These are phyloP conservation scores for Pseudopipra pipra DNA, from an alignment of 2,113 vertebrate genomes.

Conservation along the genomic window DNA sequence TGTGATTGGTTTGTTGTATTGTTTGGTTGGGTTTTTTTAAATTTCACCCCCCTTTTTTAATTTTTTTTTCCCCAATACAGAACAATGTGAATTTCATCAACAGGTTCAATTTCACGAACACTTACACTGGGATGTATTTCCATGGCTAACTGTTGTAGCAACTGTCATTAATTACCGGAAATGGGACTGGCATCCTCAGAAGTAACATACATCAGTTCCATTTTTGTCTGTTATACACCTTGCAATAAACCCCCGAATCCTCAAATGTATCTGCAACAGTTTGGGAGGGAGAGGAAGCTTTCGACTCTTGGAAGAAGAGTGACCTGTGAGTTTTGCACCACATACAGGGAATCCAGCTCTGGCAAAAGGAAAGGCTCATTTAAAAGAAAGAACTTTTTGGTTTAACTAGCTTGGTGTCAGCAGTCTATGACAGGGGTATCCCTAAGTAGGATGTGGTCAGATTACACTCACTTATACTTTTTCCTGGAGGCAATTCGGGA, in stretches of 20 bases:
- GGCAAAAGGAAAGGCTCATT: not conserved
- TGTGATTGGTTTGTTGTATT: not conserved
- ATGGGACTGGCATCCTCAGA: not conserved
- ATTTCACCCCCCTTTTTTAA: accelerated
- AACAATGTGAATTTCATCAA: not conserved
- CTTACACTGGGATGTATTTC: not conserved
- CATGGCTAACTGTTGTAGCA: not conserved
- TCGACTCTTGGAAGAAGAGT: not conserved
- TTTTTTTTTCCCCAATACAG: not conserved
- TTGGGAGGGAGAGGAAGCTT: not conserved
- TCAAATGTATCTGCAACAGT: not conserved
- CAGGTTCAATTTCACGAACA: not conserved
- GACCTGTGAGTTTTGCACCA: not conserved
- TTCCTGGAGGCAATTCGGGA: not conserved
- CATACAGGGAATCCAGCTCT: not conserved
- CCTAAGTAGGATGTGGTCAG: not conserved
- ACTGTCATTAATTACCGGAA: not conserved
- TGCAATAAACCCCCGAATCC: not conserved
- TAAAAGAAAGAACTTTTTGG: not conserved
- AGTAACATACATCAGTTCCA: not conserved
- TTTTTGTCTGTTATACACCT: not conserved
- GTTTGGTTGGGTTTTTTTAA: accelerated
- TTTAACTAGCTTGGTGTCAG: not conserved
- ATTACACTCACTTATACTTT: not conserved
- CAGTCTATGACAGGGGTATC: not conserved